Evolutionary conservation across 35 echinoderm and acorn worm genomes (phyloP), one percentile per base, ranked within the genome.

Genomic region (Heliocidaris erythrogramma): DNA sequence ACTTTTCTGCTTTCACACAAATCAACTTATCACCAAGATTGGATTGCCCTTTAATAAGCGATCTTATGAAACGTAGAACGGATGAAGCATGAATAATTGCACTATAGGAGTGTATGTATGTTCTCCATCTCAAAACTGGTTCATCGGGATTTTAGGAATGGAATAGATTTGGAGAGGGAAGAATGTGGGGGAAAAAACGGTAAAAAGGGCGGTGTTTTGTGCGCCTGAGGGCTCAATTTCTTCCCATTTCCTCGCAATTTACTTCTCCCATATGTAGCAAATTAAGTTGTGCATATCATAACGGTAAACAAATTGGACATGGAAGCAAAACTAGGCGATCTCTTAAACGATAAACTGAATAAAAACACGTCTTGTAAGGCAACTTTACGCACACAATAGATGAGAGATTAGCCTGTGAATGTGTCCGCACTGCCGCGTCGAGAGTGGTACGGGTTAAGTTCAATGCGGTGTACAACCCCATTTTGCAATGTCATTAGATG

Each of bases 241-340:
- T 18, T 18, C 87, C 47, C 87, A 48, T 47, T 89, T 89, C 87
- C 32, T 47, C 87, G 14, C 87, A 89, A 89, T 47, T 89, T 42
- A 47, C 32, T 32, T 89, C 31, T 89, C 31, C 32, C 32, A 78
- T 78, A 89, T 89, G 87, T 89, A 89, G 65, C 65, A 78, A 78
- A 78, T 78, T 78, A 7, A n/a, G 65, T n/a, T 78, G 65, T 78
- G 18, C 87, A 32, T 47, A 89, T 89, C 87, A 47, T 89, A 89
- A 89, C 30, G 87, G 87, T 24, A 89, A 89, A 86, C 85, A 56
- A 56, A 56, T 56, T 56, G 52, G 52, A 56, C 7, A 78, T 27
- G 65, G 65, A 78, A 8, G 27, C 17, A 78, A 78, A n/a, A n/a
- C 18, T 21, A 7, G 17, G 27, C 27, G 65, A 78, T 78, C 21